Conservation (phyloP, 2,888 invertebrate genomes). For the Apocheima hispidaria region DNA sequence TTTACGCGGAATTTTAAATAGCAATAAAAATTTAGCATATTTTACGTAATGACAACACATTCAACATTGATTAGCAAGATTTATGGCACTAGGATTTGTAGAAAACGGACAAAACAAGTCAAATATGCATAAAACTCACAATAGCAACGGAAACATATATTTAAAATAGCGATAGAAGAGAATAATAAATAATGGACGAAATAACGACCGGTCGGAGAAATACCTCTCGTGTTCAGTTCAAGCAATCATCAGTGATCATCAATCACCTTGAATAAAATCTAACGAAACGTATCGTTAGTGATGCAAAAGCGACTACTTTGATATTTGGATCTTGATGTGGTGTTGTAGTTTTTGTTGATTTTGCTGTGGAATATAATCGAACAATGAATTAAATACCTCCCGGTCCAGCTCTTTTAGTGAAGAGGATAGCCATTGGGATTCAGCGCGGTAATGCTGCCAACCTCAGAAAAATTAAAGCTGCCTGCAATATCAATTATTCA, state of each 20-base stretch:
- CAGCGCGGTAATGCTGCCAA: too few relatives aligned
- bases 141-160: conserved; percentile 4
- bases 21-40: not conserved
- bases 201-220: conserved; percentile 14
- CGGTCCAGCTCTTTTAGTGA: too few relatives aligned
- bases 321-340: not conserved
- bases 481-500: too few relatives aligned
- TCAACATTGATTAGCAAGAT: not conserved
- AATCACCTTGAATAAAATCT: conserved; percentile 45
- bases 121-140: conserved; percentile 11
- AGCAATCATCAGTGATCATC: conserved; percentile 39
- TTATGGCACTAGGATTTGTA: too few relatives aligned
- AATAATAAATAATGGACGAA: conserved; percentile 12
- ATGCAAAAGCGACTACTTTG: conserved; percentile 3
- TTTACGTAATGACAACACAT: not conserved
- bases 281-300: conserved; percentile 39
- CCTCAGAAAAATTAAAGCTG: too few relatives aligned
- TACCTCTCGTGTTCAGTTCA: conserved; percentile 18
- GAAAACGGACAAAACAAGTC: not conserved
- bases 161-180: conserved; percentile 8
- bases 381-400: not conserved
- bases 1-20: too few relatives aligned
- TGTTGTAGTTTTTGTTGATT: not conserved
- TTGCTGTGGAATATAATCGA: not conserved
- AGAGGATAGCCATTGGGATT: too few relatives aligned